A percentile compares a stretch with the other conserved stretches of the same genome.
phyloP scores from a whole-genome alignment of 2,888 invertebrate genomes.

The Drosophila stalkeri region DNA sequence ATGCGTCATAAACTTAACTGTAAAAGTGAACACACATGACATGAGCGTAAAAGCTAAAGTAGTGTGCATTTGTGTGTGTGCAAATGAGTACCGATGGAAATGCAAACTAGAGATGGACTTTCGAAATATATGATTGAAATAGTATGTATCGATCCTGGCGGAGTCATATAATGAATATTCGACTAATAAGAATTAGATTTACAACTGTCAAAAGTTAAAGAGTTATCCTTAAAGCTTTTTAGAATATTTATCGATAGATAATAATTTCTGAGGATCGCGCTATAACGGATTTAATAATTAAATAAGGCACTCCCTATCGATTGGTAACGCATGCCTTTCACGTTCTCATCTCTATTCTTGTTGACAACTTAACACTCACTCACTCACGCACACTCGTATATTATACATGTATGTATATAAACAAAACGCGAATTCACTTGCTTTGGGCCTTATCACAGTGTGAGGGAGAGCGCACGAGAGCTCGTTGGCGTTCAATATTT shows the following conservation, averaged over 20 bases:
- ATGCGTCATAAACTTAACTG: conserved; percentile 53
- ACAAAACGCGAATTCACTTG: conserved; percentile 18
- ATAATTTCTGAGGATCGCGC: neutral
- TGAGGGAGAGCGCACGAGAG: conserved; percentile 1
- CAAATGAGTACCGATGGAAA: neutral
- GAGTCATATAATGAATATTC: neutral
- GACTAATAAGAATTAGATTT: too few species aligned
- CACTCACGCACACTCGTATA: neutral
- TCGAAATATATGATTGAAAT: neutral
- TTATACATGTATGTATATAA: neutral
- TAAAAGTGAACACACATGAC: conserved; percentile 42
- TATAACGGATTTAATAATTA: neutral
- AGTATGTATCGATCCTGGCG: neutral
- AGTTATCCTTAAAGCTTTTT: neutral
- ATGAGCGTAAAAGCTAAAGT: conserved; percentile 7
- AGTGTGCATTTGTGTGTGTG: neutral
- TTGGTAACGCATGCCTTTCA: conserved; percentile 8
- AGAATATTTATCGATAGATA: neutral
- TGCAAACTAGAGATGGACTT: conserved; percentile 34
- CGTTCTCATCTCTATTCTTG: conserved; percentile 23
- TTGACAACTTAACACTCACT: conserved; percentile 20
- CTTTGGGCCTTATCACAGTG: conserved; percentile 57
- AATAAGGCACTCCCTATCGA: conserved; percentile 15
- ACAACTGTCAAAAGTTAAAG: neutral
- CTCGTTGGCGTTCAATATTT: conserved; percentile 6